Percentiles rank a stretch among this genome's conserved stretches.
Evolutionary conservation across 2,113 vertebrate species (phyloP).

Genomic region (Otolemur garnettii): DNA sequence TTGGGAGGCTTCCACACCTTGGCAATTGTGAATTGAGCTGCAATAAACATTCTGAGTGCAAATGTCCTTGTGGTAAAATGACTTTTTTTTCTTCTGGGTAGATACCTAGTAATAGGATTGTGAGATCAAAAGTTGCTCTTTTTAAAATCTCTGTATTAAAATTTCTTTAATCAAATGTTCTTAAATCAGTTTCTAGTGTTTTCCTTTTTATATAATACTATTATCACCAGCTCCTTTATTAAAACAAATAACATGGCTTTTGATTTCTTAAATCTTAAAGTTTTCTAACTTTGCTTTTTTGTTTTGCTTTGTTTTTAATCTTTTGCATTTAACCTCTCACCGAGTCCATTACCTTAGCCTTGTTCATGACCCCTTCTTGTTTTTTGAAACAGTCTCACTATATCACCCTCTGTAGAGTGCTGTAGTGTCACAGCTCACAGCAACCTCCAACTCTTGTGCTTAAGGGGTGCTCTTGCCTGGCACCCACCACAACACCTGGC

Average conservation of each 20-base stretch:
- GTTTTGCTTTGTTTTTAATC: background rate
- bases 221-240: background rate
- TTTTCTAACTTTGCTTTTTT: background rate
- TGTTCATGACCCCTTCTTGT: background rate
- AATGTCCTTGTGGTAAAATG: too few species aligned
- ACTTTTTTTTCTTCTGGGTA: too few species aligned
- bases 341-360: background rate
- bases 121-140: background rate
- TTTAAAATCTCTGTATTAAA: background rate
- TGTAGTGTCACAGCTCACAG: too few species aligned
- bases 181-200: background rate
- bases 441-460: too few species aligned
- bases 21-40: too few species aligned
- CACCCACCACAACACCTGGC: too few species aligned
- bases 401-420: too few species aligned
- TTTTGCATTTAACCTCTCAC: background rate
- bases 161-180: background rate
- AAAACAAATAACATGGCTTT: background rate
- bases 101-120: too few species aligned
- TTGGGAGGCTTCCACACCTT: too few species aligned
- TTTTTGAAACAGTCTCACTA: too few species aligned
- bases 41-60: too few species aligned
- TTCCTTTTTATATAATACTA: background rate
- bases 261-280: constrained; percentile 4
- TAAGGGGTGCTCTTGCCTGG: too few species aligned